Conservation (phyloP, 2,113 vertebrate species). For the Crocuta crocuta region DNA sequence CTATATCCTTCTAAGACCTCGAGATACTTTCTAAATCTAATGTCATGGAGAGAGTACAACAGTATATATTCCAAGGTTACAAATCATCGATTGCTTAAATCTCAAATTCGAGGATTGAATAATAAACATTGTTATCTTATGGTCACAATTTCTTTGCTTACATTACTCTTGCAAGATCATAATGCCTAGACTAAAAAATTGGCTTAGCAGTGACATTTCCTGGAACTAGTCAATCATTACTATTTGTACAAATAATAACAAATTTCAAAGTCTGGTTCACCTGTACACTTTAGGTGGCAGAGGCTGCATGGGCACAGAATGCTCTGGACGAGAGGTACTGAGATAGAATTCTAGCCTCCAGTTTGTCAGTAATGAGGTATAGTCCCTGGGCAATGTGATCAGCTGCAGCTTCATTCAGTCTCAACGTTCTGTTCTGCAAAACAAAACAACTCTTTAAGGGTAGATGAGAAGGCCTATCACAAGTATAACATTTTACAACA, state of each 20-base stretch:
- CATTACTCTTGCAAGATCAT: background rate
- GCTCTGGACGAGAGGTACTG: background rate
- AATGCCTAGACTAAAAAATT: background rate
- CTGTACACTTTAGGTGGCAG: background rate
- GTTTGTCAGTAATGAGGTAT: background rate
- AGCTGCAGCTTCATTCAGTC: background rate
- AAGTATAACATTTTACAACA: background rate
- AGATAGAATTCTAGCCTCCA: background rate
- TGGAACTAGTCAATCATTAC: background rate
- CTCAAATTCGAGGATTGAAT: background rate
- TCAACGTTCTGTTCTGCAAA: background rate
- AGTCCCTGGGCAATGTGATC: background rate
- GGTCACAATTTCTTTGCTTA: background rate
- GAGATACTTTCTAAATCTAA: background rate
- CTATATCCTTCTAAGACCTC: background rate
- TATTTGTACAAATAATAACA: background rate
- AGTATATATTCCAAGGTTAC: background rate
- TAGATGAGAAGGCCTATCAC: background rate
- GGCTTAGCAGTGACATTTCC: background rate
- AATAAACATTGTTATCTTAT: background rate
- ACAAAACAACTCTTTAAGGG: background rate
- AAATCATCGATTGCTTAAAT: background rate
- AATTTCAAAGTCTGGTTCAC: background rate
- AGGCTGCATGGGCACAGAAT: background rate
- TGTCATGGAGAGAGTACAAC: background rate